Conservation (phyloP, 2,113 vertebrate genomes). For the Synchiropus splendidus region DNA sequence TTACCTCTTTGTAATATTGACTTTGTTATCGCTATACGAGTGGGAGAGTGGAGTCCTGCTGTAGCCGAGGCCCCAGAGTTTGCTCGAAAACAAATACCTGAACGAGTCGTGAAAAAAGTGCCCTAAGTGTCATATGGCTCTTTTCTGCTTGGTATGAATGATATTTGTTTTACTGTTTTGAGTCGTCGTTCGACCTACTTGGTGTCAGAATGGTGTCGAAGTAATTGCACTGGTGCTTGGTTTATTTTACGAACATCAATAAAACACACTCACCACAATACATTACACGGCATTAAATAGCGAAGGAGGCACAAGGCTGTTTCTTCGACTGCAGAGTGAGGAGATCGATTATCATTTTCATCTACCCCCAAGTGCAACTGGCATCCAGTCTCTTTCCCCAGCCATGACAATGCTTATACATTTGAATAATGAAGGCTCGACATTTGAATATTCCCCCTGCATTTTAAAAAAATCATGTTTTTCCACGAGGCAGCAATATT, state of each 20-base stretch:
- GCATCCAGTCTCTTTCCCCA: constrained; percentile 54
- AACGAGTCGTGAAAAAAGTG: constrained; percentile 48
- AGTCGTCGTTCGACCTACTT: no score
- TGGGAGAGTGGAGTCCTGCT: constrained; percentile 56
- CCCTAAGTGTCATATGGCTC: constrained; percentile 1
- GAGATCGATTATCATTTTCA: constrained; percentile 60
- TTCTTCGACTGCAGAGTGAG: constrained; percentile 50
- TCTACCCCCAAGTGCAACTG: constrained; percentile 50
- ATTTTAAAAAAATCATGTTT: constrained; percentile 69
- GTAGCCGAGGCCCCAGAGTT: constrained; percentile 49
- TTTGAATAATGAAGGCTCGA: constrained; percentile 73
- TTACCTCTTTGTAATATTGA: constrained; percentile 71
- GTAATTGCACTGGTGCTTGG: no score
- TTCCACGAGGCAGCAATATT: constrained; percentile 69
- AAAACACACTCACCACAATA: no score
- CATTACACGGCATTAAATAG: no score
- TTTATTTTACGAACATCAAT: no score
- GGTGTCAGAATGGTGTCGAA: no score
- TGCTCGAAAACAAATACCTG: constrained; percentile 54
- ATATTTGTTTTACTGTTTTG: no score
- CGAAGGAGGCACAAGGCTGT: constrained; percentile 5
- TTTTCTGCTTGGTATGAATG: no score
- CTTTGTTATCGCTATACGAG: constrained; percentile 67
- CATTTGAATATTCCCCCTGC: constrained; percentile 77
- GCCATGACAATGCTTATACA: constrained; percentile 69